A percentile compares a stretch with the other conserved stretches of the same genome.
Conservation (phyloP, 2,888 invertebrate genomes). For the Pocota personata region DNA sequence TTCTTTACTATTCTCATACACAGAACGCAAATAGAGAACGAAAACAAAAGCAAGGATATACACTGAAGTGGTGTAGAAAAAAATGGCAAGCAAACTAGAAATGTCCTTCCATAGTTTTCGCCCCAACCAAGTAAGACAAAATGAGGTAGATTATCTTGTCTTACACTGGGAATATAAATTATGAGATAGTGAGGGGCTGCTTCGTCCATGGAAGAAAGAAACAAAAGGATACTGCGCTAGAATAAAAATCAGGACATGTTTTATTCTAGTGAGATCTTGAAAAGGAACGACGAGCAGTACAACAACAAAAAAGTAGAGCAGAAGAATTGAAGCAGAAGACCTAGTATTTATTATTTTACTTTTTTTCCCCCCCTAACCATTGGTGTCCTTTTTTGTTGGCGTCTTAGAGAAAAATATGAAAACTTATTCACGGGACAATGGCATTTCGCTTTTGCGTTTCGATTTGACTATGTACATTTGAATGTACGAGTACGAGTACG, state of each 20-base stretch:
- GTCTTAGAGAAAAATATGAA: slow-evolving; percentile 14
- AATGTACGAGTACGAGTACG: neutral
- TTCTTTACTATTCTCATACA: neutral
- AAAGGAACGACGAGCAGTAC: neutral
- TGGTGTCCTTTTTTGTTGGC: neutral
- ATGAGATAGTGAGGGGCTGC: slow-evolving; percentile 27
- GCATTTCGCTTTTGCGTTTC: neutral
- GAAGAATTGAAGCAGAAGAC: neutral
- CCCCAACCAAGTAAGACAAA: slow-evolving; percentile 50
- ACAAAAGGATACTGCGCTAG: slow-evolving; percentile 34
- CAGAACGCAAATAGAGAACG: neutral
- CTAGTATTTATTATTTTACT: neutral
- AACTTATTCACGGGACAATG: slow-evolving; percentile 11
- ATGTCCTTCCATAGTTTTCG: slow-evolving; percentile 33
- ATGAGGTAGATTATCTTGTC: slow-evolving; percentile 71
- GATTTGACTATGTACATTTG: neutral
- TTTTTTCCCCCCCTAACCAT: neutral
- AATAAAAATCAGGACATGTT: slow-evolving; percentile 58
- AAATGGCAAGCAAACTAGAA: slow-evolving; percentile 5
- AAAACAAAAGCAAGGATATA: slow-evolving; percentile 41
- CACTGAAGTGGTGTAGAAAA: neutral
- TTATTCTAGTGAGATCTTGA: slow-evolving; percentile 31
- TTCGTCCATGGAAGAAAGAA: neutral
- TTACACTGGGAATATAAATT: slow-evolving; percentile 66
- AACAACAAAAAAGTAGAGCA: neutral